These are phyloP conservation scores for Ia io DNA, from an alignment of 2,113 vertebrate species.

Conservation along the genomic window DNA sequence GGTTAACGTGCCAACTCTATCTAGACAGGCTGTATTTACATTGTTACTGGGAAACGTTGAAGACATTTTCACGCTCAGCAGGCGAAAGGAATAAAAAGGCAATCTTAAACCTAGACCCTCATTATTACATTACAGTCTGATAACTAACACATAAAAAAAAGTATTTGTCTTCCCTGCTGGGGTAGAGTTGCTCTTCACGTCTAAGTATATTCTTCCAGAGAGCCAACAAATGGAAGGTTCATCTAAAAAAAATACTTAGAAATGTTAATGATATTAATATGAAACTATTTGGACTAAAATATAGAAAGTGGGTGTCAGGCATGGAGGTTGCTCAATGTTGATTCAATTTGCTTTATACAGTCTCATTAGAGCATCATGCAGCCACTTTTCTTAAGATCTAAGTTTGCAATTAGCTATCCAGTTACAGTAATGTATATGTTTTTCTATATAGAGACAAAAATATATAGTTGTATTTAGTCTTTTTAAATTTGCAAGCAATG, in stretches of 20 bases:
- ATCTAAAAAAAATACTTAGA: neutral
- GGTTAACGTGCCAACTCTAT: neutral
- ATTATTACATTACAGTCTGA: neutral
- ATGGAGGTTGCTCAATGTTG: neutral
- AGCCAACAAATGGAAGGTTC: neutral
- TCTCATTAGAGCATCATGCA: neutral
- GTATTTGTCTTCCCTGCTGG: neutral
- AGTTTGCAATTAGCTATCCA: neutral
- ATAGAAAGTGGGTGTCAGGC: neutral
- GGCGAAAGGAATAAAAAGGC: constrained; percentile 27
- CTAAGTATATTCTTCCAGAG: neutral
- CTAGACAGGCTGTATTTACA: constrained; percentile 38
- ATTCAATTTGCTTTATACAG: neutral
- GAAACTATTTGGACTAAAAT: neutral
- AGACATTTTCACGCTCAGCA: constrained; percentile 47
- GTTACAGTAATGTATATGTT: neutral
- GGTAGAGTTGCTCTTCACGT: neutral
- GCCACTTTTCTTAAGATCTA: neutral
- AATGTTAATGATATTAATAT: neutral
- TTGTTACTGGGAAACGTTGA: constrained; percentile 15
- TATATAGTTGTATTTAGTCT: neutral
- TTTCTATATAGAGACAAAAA: neutral
- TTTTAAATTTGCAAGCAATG: neutral
- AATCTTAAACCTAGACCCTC: neutral
- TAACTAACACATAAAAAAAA: neutral